Percentiles rank a stretch among this genome's conserved stretches.
phyloP scores from a whole-genome alignment of 2,113 vertebrate genomes.

The Anguilla japonica region DNA sequence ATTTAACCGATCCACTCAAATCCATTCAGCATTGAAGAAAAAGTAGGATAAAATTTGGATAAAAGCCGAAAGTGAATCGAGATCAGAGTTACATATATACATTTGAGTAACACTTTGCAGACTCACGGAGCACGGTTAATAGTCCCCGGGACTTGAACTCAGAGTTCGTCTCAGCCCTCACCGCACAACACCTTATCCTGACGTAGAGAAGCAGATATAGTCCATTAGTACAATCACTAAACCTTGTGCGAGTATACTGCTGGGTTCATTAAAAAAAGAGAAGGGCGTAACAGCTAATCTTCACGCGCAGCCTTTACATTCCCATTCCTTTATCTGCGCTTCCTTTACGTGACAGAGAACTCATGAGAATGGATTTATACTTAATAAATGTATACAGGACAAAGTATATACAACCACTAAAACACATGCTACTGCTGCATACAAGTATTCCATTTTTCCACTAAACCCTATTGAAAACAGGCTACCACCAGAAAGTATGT shows the following conservation, averaged over 20 bases:
- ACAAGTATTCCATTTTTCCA: no score
- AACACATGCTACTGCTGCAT: no score
- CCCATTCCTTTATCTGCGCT: background rate
- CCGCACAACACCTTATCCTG: background rate
- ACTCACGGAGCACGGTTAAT: background rate
- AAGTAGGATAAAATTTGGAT: no score
- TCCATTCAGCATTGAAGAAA: no score
- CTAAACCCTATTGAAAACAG: background rate
- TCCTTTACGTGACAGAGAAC: background rate
- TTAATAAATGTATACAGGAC: background rate
- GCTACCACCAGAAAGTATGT: background rate
- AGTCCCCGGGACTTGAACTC: background rate
- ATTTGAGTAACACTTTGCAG: background rate
- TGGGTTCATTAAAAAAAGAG: background rate
- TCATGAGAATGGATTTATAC: background rate
- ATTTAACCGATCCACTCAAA: background rate
- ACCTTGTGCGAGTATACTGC: background rate
- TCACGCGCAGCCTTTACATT: background rate
- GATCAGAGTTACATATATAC: no score
- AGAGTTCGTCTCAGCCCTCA: background rate
- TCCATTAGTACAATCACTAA: background rate
- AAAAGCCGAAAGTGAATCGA: no score
- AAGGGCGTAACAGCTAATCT: background rate
- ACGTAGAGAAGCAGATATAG: background rate
- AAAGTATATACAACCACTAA: background rate